Conservation (phyloP, 2,888 invertebrate species). For the Lacanobia oleracea region DNA sequence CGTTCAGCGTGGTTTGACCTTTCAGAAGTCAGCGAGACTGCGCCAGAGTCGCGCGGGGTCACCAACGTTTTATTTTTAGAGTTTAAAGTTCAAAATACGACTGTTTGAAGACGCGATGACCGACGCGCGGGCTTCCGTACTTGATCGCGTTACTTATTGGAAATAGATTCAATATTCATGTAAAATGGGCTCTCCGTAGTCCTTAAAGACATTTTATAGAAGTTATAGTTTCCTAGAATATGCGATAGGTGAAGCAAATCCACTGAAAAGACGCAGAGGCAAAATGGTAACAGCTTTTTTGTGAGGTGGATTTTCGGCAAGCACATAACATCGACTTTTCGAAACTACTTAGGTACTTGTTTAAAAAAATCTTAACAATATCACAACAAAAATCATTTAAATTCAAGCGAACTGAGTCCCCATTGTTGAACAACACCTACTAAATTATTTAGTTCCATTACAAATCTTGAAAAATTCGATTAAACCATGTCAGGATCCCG, state of each 20-base stretch:
- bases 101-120: conserved; percentile 78
- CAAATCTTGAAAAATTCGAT: not conserved
- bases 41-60: conserved; percentile 88
- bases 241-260: not conserved
- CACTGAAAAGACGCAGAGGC: not conserved
- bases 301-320: not conserved
- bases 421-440: not conserved
- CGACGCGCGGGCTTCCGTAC: conserved; percentile 73
- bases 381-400: not conserved
- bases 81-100: conserved; percentile 91
- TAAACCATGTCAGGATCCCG: conserved; percentile 25
- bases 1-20: conserved; percentile 87
- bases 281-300: not conserved
- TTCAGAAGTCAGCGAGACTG: conserved; percentile 88
- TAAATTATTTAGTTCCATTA: not conserved
- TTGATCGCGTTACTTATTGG: conserved; percentile 64
- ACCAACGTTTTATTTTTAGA: conserved; percentile 90
- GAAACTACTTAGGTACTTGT: not conserved
- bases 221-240: not conserved
- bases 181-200: not conserved
- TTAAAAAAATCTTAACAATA: not conserved
- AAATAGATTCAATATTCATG: conserved; percentile 57
- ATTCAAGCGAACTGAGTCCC: not conserved
- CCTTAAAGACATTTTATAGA: not conserved
- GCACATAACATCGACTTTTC: not conserved